Evolutionary conservation across 2,888 invertebrate genomes (phyloP), one percentile per base, ranked within the genome.

Genomic region (Sarcophaga carnaria): DNA sequence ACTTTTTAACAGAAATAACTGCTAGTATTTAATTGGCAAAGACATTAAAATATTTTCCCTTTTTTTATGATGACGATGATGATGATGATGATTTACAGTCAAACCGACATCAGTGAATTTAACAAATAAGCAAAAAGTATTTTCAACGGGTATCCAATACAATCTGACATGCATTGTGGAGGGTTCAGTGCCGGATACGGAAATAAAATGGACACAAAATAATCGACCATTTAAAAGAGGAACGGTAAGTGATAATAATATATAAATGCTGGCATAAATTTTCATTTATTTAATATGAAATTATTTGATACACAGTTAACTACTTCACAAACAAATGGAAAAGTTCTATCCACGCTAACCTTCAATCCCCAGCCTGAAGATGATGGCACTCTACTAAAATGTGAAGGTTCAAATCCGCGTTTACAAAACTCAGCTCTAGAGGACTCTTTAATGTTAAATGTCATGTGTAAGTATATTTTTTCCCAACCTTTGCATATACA

Each of bases 161-260:
- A 96, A 96, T 90, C 94, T 98, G 90, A 95, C 96, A 83, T 98
- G 98, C 93, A 96, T 96, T 92, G 96, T 97, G 72, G 95, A 96
- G 89, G 98, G 98, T 67, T 98, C 98, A 82, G 95, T 98, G 90
- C 98, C 98, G 45, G 96, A 96, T 89, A 97, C 98, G 54, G 95
- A 96, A 90, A 96, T 98, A 91, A 95, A 96, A 81, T 98, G 98
- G 98, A 96, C 95, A 92, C 96, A 97, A 92, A 97, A 97, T 92
- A 96, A 96, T 93, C 94, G 96, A 89, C 95, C 95, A 90, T 96
- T 97, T 93, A 95, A 95, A 89, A 95, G 96, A 90, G 97, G 96
- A 92, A 96, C 95, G 95, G 97, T 97, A 94, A 94, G 94, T 1
- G 6, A 6, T 0, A 37, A 37, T 37, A 37, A 37, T 37, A 37